Evolutionary conservation across 2,797 vertebrate species (phyloP).

Genomic region (Chaenodraco wilsoni): DNA sequence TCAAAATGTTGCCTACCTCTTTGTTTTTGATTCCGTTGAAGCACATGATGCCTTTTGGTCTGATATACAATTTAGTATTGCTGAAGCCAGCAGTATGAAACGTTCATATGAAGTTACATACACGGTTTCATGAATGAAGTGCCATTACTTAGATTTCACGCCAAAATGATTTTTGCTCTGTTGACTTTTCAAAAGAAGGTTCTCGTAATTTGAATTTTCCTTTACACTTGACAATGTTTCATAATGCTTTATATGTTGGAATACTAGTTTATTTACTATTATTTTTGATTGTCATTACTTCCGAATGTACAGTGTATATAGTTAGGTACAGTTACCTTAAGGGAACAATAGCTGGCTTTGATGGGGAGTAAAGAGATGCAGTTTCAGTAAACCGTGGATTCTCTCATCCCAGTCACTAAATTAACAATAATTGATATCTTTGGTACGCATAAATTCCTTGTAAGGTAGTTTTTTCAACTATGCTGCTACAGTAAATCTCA

Average conservation of each 20-base stretch:
- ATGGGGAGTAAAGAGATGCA: not conserved
- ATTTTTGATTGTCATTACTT: constrained; percentile 7
- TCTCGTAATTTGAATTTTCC: not conserved
- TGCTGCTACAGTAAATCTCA: constrained; percentile 11
- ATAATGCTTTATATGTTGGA: not conserved
- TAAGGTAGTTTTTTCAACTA: not conserved
- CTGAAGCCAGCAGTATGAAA: too few species aligned
- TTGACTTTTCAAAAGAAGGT: not conserved
- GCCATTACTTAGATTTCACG: constrained; percentile 9
- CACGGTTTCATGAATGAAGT: not conserved
- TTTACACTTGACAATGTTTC: not conserved
- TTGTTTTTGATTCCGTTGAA: not conserved
- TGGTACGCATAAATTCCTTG: not conserved
- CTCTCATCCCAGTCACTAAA: constrained; percentile 4
- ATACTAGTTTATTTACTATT: not conserved
- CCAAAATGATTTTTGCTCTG: not conserved
- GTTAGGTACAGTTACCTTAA: not conserved
- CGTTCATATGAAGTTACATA: not conserved
- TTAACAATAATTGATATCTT: not conserved
- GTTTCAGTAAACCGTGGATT: constrained; percentile 33
- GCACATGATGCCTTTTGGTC: not conserved
- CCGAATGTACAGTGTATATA: not conserved
- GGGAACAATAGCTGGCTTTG: constrained; percentile 13
- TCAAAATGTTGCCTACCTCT: constrained; percentile 42
- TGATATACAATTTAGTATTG: not conserved